Evolutionary conservation across 2,888 invertebrate genomes (phyloP), one percentile per base, ranked within the genome.

Genomic region (Protonemura montana): DNA sequence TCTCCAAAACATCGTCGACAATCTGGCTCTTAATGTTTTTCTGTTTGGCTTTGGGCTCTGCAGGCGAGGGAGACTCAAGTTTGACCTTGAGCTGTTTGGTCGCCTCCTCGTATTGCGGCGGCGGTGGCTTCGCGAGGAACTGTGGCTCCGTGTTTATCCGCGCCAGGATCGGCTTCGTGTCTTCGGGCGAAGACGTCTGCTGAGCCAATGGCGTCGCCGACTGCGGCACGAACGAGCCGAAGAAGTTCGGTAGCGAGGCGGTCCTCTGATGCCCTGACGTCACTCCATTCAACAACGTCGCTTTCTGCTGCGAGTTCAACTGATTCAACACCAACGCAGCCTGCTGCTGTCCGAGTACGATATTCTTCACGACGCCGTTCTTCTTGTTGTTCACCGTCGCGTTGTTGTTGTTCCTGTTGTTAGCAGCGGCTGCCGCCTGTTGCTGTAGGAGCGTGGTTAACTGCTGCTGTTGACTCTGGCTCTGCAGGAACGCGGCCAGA

Each of bases 1-100:
- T 98, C 90, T 98, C 98, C 86, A 98, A 92, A 0, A 98, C 98
- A 91, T 98, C 98, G 90, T 97, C 97, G 89, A 98, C 96, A 86
- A 95, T 95, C 90, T 97, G 96, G 89, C 96, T 96, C 90, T 95
- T 95, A 35, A 93, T 90, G 90, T 90, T 30, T 88, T 87, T 88
- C 59, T 86, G 87, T 35, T 86, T 84, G 27, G 59, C 3, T 27
- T 59, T 26, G 77, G 25, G 26, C 35, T 77, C 41, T 41, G 76
- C 27, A 29, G 85, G 76, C 85, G 76, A 76, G 7, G 41, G 81
- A 30, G 87, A 6, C 85, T 89, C 89, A 89, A 88, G 88, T 85
- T 89, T 92, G 90, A 89, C 91, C 89, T 92, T 93, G 84, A 94
- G 90, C 88, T 93, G 92, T 88, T 94, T 93, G 2, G 94, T 93